These are phyloP conservation scores for Ypsolopha scabrella DNA, from an alignment of 2,888 invertebrate species.

Conservation along the genomic window DNA sequence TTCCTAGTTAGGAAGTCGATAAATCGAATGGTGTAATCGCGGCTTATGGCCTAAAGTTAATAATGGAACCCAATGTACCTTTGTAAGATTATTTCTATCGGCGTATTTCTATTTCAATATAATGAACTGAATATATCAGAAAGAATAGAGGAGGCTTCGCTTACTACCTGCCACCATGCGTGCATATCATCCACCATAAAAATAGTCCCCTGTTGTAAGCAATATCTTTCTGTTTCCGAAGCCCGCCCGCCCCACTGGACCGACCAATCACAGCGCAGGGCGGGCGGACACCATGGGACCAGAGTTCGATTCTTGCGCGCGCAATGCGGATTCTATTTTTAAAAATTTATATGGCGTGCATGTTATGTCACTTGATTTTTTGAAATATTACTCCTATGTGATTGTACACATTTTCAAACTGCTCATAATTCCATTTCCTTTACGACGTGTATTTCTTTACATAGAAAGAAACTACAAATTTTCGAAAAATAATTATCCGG, in stretches of 20 bases:
- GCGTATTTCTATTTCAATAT: too few relatives aligned
- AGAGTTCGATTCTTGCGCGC: conserved; percentile 41
- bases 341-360: not conserved
- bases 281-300: conserved; percentile 22
- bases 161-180: not conserved
- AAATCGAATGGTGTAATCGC: too few relatives aligned
- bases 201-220: not conserved
- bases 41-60: too few relatives aligned
- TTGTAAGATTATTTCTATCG: too few relatives aligned
- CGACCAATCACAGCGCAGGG: conserved; percentile 43
- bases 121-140: too few relatives aligned
- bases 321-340: conserved; percentile 15
- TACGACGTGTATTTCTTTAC: not conserved
- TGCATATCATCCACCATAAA: not conserved
- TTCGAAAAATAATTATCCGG: not conserved
- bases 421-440: not conserved
- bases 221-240: not conserved
- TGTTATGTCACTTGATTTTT: not conserved
- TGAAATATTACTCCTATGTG: not conserved
- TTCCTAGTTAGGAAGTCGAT: too few relatives aligned
- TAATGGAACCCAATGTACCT: not conserved
- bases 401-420: not conserved
- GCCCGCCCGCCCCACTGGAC: conserved; percentile 1
- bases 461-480: not conserved
- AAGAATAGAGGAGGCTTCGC: not conserved